Evolutionary conservation across 2,113 vertebrate genomes (phyloP).

Genomic region (Perognathus longimembris): DNA sequence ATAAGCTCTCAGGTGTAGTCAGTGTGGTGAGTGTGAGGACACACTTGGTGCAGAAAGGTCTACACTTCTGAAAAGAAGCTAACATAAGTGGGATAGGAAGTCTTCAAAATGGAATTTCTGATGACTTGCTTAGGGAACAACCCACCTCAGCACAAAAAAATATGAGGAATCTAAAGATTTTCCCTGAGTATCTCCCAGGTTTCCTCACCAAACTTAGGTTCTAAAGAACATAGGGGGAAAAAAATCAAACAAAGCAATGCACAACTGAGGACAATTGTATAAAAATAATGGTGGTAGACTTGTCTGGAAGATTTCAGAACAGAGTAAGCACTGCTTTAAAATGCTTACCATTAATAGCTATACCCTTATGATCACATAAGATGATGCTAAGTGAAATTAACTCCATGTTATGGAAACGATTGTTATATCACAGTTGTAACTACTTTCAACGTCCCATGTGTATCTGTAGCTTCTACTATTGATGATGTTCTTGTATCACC

Average conservation of each 20-base stretch:
- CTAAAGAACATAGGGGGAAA: neutral
- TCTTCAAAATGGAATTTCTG: slow-evolving; percentile 47
- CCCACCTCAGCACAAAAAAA: neutral
- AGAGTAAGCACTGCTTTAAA: neutral
- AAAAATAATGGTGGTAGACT: neutral
- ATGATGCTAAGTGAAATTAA: too few species aligned
- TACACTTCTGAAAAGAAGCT: neutral
- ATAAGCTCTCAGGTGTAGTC: neutral
- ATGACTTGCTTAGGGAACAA: neutral
- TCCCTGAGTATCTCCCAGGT: neutral
- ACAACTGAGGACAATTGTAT: slow-evolving; percentile 13
- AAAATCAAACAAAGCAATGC: neutral
- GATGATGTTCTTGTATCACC: too few species aligned
- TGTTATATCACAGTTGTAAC: too few species aligned
- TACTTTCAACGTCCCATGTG: too few species aligned
- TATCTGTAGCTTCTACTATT: too few species aligned
- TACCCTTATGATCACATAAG: too few species aligned
- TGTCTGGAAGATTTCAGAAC: neutral
- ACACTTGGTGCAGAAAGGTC: neutral
- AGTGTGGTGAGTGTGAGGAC: neutral
- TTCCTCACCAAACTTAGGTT: neutral
- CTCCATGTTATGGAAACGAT: too few species aligned
- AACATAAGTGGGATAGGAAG: neutral
- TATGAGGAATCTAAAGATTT: slow-evolving; percentile 5
- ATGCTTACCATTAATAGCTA: too few species aligned